Evolutionary conservation across 2,797 vertebrate species (phyloP).

Genomic region (Sternarchorhynchus goeldii): DNA sequence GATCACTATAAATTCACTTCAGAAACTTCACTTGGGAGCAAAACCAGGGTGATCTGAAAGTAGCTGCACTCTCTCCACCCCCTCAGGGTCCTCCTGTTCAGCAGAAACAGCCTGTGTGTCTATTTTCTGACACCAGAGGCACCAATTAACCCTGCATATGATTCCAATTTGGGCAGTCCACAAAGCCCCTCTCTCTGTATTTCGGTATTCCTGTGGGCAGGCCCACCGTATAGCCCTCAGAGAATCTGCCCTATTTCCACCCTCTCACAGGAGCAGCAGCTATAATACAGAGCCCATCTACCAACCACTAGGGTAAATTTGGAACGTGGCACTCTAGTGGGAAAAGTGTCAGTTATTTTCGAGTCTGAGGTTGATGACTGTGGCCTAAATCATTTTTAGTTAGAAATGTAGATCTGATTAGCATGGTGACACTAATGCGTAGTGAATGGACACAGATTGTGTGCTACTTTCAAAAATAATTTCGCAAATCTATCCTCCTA

Average conservation of each 20-base stretch:
- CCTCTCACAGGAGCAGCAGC: conserved; percentile 66
- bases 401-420: conserved; percentile 50
- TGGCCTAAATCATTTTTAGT: conserved; percentile 70
- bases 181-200: conserved; percentile 61
- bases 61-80: neutral
- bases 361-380: conserved; percentile 46
- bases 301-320: conserved; percentile 71
- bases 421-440: conserved; percentile 6
- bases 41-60: conserved; percentile 31
- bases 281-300: conserved; percentile 67
- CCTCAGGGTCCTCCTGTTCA: conserved; percentile 14
- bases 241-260: conserved; percentile 68
- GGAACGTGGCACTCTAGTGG: conserved; percentile 66
- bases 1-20: neutral
- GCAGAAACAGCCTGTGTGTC: conserved; percentile 31
- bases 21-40: conserved; percentile 20
- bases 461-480: conserved; percentile 29
- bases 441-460: neutral
- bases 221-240: conserved; percentile 63
- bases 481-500: neutral
- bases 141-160: conserved; percentile 58
- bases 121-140: conserved; percentile 49
- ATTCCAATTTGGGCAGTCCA: conserved; percentile 58
- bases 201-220: conserved; percentile 61
- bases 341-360: conserved; percentile 62